A percentile compares a stretch with the other conserved stretches of the same genome.
Conservation (phyloP, 2,888 invertebrate genomes). For the Drosophila putrida region DNA sequence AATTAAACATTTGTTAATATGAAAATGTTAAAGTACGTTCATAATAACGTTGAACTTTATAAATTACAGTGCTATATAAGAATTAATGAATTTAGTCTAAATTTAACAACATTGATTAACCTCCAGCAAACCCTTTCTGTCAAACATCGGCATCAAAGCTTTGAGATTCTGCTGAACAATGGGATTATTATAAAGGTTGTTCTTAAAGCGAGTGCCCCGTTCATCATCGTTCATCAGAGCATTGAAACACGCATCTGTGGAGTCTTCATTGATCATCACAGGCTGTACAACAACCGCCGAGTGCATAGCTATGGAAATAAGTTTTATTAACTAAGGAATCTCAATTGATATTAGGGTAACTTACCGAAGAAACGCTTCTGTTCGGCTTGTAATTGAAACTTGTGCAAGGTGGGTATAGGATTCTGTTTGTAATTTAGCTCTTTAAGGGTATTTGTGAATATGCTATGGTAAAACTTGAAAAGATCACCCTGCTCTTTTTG, state of each 20-base stretch:
- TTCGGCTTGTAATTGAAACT: constrained; percentile 77
- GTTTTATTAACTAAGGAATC: background rate
- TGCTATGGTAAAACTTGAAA: constrained; percentile 79
- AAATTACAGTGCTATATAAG: background rate
- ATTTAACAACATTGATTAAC: constrained; percentile 64
- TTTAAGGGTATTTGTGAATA: constrained; percentile 70
- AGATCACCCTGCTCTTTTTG: constrained; percentile 77
- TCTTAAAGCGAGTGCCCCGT: constrained; percentile 80
- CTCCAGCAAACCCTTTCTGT: constrained; percentile 82
- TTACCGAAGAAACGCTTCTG: constrained; percentile 82
- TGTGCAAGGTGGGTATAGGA: constrained; percentile 80
- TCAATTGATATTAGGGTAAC: background rate
- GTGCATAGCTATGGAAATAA: constrained; percentile 72
- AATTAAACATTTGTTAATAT: background rate
- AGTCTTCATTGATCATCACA: constrained; percentile 81
- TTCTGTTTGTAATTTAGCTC: constrained; percentile 71
- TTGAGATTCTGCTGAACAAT: constrained; percentile 82
- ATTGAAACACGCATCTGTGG: constrained; percentile 83
- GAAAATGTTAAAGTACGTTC: background rate
- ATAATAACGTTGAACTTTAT: background rate
- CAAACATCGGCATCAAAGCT: constrained; percentile 81
- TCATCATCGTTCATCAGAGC: constrained; percentile 84
- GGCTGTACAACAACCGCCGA: constrained; percentile 82
- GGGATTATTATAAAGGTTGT: constrained; percentile 79
- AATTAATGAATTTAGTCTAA: background rate